Percentiles rank a stretch among this genome's conserved stretches.
phyloP scores from a whole-genome alignment of 2,113 vertebrate species.

The Saccopteryx leptura region DNA sequence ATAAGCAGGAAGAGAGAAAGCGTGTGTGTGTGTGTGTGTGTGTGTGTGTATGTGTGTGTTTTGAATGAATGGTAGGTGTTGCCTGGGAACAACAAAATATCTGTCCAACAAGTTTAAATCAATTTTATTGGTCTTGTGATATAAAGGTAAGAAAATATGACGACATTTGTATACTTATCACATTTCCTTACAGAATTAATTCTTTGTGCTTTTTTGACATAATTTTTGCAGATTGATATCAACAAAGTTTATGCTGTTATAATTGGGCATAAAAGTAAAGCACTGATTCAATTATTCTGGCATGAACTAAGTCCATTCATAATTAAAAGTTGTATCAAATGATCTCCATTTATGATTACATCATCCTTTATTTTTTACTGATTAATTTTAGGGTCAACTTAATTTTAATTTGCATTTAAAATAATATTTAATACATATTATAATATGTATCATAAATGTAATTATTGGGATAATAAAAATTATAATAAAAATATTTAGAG shows the following conservation, averaged over 20 bases:
- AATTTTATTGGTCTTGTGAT: neutral
- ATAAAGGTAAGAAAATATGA: neutral
- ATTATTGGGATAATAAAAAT: slow-evolving; percentile 13
- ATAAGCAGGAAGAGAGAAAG: neutral
- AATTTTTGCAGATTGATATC: neutral
- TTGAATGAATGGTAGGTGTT: neutral
- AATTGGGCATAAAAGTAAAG: slow-evolving; percentile 15
- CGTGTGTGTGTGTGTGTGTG: neutral
- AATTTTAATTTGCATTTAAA: slow-evolving; percentile 57
- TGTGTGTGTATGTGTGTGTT: neutral
- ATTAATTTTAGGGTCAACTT: slow-evolving; percentile 12
- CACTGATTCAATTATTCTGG: slow-evolving; percentile 49
- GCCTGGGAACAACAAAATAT: neutral
- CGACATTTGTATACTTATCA: neutral
- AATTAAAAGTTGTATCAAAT: slow-evolving; percentile 51
- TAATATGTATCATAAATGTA: neutral
- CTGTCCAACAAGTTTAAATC: neutral
- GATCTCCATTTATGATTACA: neutral
- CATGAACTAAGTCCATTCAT: slow-evolving; percentile 5
- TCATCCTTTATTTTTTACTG: neutral
- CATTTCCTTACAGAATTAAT: neutral
- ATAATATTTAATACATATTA: slow-evolving; percentile 1
- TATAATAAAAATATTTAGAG: neutral
- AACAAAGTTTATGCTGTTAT: slow-evolving; percentile 8
- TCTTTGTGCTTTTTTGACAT: neutral